A percentile compares a stretch with the other conserved stretches of the same genome.
Evolutionary conservation across 2,797 vertebrate genomes (phyloP).

Genomic region (Phataginus tetradactyla): DNA sequence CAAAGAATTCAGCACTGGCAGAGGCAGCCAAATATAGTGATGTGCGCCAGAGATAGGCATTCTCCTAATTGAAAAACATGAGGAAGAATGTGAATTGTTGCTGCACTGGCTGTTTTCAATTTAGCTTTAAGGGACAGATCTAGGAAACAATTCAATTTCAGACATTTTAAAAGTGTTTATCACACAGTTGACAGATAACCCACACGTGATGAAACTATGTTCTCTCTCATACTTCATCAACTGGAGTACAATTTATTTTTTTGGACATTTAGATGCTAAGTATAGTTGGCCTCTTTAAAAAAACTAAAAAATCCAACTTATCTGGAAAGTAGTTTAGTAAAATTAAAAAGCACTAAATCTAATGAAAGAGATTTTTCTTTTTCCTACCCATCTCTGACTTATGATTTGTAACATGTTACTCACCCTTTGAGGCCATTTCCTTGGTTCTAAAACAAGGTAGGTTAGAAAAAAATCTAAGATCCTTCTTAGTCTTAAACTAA

Average conservation of each 20-base stretch:
- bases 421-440: neutral
- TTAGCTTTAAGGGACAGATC: neutral
- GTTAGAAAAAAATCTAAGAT: neutral
- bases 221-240: neutral
- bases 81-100: neutral
- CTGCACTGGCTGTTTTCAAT: neutral
- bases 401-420: neutral
- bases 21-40: constrained; percentile 96
- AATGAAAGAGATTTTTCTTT: neutral
- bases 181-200: neutral
- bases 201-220: neutral
- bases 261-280: neutral
- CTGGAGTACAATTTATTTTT: neutral
- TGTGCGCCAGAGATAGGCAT: constrained; percentile 96
- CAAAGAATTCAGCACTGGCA: constrained; percentile 98
- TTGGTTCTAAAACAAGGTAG: constrained; percentile 23
- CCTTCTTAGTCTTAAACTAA: neutral
- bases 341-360: neutral
- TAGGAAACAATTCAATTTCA: neutral
- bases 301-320: neutral
- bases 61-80: constrained; percentile 89
- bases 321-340: neutral
- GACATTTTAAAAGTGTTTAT: constrained; percentile 15
- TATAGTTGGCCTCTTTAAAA: neutral
- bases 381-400: neutral